Evolutionary conservation across 2,797 vertebrate genomes (phyloP).

Genomic region (Mionectes olivaceus): DNA sequence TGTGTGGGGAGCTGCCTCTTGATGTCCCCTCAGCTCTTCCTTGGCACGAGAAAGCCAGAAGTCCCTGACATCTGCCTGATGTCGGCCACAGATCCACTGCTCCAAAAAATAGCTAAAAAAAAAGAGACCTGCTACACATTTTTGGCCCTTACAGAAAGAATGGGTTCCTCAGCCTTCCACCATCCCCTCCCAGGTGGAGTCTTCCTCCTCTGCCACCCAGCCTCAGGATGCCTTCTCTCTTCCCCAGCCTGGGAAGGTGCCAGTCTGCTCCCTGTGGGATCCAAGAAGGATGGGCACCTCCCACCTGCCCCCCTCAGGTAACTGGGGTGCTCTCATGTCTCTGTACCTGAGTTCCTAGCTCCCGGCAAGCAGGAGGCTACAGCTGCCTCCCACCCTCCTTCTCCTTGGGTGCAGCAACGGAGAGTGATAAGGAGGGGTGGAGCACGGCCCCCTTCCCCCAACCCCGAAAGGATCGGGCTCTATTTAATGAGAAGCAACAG

Average conservation of each 20-base stretch:
- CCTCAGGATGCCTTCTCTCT: not conserved
- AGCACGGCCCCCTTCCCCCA: not conserved
- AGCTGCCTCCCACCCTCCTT: not conserved
- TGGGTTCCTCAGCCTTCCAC: not conserved
- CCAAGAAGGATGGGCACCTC: not conserved
- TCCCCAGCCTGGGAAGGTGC: not conserved
- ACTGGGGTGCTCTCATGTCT: accelerated
- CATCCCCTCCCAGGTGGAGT: not conserved
- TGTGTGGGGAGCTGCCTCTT: not conserved
- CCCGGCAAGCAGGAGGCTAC: not conserved
- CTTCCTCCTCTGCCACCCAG: not conserved
- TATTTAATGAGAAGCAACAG: conserved; percentile 14
- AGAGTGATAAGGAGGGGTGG: not conserved
- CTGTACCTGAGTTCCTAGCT: not conserved
- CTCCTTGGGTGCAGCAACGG: not conserved
- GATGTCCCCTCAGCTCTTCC: not conserved
- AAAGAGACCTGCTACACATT: not conserved
- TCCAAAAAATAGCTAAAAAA: not conserved
- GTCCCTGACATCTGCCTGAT: not conserved
- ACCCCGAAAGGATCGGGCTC: not conserved
- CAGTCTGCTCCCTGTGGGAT: not conserved
- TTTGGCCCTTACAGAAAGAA: not conserved
- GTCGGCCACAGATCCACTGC: not conserved
- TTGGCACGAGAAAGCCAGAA: not conserved
- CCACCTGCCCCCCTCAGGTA: accelerated